Percentiles rank a stretch among this genome's conserved stretches.
phyloP scores from a whole-genome alignment of 1,140 invertebrate genomes.

The Uloborus diversus region DNA sequence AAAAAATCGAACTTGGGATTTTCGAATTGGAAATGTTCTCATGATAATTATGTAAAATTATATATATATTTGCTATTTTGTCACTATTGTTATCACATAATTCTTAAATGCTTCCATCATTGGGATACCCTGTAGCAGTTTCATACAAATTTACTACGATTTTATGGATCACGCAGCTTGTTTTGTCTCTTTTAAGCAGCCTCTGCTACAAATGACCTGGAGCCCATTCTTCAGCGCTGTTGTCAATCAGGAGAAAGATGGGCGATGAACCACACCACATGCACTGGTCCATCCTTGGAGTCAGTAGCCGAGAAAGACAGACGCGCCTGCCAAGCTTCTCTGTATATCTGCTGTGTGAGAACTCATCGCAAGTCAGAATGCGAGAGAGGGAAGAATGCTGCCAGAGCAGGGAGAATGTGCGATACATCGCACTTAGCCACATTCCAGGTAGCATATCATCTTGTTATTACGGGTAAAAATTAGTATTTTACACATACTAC shows the following conservation, averaged over 20 bases:
- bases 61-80: too few species aligned
- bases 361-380: constrained; percentile 64
- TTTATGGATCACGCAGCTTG: too few species aligned
- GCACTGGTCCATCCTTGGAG: constrained; percentile 65
- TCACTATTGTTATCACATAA: too few species aligned
- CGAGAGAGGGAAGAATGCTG: constrained; percentile 67
- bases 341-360: constrained; percentile 69
- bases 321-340: constrained; percentile 67
- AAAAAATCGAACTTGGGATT: too few species aligned
- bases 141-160: too few species aligned
- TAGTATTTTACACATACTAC: not conserved
- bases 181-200: too few species aligned
- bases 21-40: too few species aligned
- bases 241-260: constrained; percentile 68
- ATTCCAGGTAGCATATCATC: not conserved
- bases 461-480: not conserved
- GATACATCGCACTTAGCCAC: constrained; percentile 28
- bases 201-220: constrained; percentile 62
- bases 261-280: constrained; percentile 67
- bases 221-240: constrained; percentile 68
- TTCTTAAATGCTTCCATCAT: too few species aligned
- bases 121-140: too few species aligned
- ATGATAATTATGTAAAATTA: too few species aligned
- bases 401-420: constrained; percentile 66
- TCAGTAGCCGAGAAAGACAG: constrained; percentile 68